Evolutionary conservation across 2,113 vertebrate genomes (phyloP).

Genomic region (Melospiza melodia): DNA sequence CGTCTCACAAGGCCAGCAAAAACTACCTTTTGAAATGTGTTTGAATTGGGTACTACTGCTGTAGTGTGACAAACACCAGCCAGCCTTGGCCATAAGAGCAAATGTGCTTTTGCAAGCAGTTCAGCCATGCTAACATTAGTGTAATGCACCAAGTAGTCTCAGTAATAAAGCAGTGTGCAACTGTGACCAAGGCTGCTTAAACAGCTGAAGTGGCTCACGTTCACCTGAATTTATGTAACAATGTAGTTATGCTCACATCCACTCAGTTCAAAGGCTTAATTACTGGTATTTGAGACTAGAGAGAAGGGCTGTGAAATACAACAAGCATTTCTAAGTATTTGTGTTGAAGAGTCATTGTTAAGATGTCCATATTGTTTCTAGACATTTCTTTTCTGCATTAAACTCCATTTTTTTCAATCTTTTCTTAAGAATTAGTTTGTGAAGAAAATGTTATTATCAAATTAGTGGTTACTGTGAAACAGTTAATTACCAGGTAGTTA

Average conservation of each 20-base stretch:
- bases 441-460: not conserved
- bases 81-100: not conserved
- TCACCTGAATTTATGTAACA: not conserved
- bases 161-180: not conserved
- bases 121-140: not conserved
- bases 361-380: not conserved
- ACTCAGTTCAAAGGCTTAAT: not conserved
- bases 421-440: not conserved
- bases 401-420: not conserved
- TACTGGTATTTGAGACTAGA: not conserved
- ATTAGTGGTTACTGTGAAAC: not conserved
- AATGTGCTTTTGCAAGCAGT: not conserved
- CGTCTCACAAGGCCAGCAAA: not conserved
- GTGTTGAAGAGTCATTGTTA: not conserved
- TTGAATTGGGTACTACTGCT: not conserved
- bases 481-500: not conserved
- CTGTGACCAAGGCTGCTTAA: not conserved
- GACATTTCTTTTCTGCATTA: not conserved
- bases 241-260: not conserved
- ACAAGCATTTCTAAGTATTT: not conserved
- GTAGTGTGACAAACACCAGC: rapidly evolving
- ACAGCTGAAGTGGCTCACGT: not conserved
- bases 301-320: not conserved
- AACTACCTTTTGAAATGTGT: not conserved
- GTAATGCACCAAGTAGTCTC: not conserved